Evolutionary conservation across 2,888 invertebrate species (phyloP).

Genomic region (Sesia bembeciformis): DNA sequence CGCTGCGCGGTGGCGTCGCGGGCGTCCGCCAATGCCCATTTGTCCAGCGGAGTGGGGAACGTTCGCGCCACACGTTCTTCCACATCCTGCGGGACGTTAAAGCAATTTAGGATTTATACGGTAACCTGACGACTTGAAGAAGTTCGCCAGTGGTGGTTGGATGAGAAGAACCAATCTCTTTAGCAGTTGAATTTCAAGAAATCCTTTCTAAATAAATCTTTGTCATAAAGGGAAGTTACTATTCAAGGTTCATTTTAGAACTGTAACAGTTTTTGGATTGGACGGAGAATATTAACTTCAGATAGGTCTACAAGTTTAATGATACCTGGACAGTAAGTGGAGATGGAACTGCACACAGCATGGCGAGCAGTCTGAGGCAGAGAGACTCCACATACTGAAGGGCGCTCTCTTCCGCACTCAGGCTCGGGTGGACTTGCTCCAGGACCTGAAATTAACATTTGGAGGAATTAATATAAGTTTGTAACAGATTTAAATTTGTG

Average conservation of each 20-base stretch:
- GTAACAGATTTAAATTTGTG: too few relatives aligned
- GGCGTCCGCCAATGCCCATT: constrained; percentile 94
- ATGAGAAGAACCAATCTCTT: too few relatives aligned
- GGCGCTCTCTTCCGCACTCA: constrained; percentile 91
- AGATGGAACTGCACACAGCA: constrained; percentile 89
- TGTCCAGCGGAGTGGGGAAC: constrained; percentile 96
- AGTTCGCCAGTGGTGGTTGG: too few relatives aligned
- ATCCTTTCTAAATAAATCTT: too few relatives aligned
- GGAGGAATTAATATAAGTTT: too few relatives aligned
- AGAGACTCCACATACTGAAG: constrained; percentile 93
- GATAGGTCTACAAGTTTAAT: too few relatives aligned
- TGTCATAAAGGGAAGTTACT: too few relatives aligned
- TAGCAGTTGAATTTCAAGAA: too few relatives aligned
- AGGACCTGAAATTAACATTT: constrained; percentile 78
- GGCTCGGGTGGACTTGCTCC: constrained; percentile 91
- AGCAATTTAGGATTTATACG: constrained; percentile 1
- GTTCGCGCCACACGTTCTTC: constrained; percentile 93
- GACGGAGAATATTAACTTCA: not conserved
- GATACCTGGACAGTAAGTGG: constrained; percentile 84
- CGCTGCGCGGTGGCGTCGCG: constrained; percentile 87
- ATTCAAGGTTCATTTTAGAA: too few relatives aligned
- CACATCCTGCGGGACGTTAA: constrained; percentile 80
- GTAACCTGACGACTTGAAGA: too few relatives aligned
- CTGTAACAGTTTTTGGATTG: too few relatives aligned
- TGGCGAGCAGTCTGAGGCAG: constrained; percentile 89